phyloP scores from a whole-genome alignment of 2,797 vertebrate genomes.

The Micromesistius poutassou region DNA sequence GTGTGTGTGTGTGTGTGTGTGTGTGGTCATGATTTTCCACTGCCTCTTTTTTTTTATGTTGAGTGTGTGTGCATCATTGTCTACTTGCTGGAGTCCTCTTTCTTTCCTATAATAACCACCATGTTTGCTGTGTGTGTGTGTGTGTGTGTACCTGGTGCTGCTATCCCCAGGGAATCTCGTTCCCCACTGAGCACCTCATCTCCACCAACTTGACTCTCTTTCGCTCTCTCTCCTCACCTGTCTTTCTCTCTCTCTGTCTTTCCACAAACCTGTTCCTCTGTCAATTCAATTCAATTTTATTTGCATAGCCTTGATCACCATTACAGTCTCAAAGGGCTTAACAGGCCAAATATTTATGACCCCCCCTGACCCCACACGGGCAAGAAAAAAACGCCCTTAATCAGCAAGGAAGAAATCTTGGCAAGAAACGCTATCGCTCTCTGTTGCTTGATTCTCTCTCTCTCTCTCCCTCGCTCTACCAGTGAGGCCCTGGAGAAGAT shows the following conservation, averaged over 20 bases:
- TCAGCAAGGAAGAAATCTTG: too few relatives aligned
- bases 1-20: too few relatives aligned
- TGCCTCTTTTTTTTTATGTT: not conserved
- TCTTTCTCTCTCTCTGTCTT: constrained; percentile 27
- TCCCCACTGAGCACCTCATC: constrained; percentile 31
- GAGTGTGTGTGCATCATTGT: constrained; percentile 5
- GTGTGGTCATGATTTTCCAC: not conserved
- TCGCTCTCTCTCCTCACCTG: not conserved
- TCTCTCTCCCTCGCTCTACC: constrained; percentile 15
- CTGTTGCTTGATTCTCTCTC: constrained; percentile 9
- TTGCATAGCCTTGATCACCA: too few relatives aligned
- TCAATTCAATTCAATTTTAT: too few relatives aligned
- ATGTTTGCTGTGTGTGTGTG: constrained; percentile 38
- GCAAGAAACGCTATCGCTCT: too few relatives aligned
- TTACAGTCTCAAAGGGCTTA: too few relatives aligned
- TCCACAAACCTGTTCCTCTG: constrained; percentile 7
- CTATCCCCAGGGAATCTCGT: constrained; percentile 45
- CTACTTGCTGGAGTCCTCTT: too few relatives aligned
- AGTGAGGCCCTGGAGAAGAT: constrained; percentile 90
- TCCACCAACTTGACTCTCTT: not conserved
- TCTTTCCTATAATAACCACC: constrained; percentile 37
- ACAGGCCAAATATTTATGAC: too few relatives aligned
- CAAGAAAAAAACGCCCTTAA: too few relatives aligned
- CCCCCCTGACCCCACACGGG: too few relatives aligned
- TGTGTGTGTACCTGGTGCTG: constrained; percentile 51